Conservation (phyloP, 2,797 vertebrate species). For the Tapirus indicus region DNA sequence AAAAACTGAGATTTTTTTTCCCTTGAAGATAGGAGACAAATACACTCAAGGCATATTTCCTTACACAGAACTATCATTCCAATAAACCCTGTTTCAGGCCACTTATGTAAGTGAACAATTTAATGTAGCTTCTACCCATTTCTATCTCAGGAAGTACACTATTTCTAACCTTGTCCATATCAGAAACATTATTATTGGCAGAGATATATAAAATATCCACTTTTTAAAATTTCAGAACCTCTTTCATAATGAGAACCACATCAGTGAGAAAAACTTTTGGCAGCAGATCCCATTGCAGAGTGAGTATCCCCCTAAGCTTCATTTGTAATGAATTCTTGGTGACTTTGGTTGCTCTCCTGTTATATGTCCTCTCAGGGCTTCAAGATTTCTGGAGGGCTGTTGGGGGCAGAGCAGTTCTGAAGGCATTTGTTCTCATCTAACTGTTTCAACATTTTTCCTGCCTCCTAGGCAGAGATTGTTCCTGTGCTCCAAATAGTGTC, state of each 20-base stretch:
- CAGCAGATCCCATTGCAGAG: neutral
- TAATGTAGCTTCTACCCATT: neutral
- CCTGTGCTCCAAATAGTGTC: too few relatives aligned
- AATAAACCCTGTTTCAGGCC: too few relatives aligned
- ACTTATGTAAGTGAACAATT: too few relatives aligned
- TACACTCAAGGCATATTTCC: too few relatives aligned
- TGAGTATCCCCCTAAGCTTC: too few relatives aligned
- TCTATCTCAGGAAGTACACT: neutral
- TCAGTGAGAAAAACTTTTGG: neutral
- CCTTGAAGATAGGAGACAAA: too few relatives aligned
- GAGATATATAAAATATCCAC: neutral
- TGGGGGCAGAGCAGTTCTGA: neutral
- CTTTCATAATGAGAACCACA: neutral
- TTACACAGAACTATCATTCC: too few relatives aligned
- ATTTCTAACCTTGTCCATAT: neutral
- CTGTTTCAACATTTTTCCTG: neutral
- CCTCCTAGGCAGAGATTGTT: neutral
- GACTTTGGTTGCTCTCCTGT: neutral
- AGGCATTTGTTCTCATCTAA: neutral
- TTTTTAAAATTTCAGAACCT: neutral
- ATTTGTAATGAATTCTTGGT: neutral
- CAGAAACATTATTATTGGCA: neutral
- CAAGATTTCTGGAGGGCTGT: neutral
- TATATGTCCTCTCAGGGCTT: neutral
- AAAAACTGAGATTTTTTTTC: too few relatives aligned